Evolutionary conservation across 2,888 invertebrate species (phyloP), one percentile per base, ranked within the genome.

Genomic region (Dolichomitus sp.): DNA sequence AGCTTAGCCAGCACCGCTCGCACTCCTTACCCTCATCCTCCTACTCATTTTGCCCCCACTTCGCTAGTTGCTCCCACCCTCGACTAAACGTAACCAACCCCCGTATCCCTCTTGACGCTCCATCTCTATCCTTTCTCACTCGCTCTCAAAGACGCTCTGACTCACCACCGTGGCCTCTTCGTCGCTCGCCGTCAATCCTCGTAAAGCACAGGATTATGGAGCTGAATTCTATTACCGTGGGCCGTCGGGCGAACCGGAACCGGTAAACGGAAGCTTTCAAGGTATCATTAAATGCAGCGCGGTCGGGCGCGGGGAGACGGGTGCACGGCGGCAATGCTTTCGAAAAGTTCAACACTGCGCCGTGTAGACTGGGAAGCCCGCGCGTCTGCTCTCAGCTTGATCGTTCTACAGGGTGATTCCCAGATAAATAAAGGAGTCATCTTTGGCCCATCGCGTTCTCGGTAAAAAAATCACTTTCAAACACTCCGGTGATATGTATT

Each of bases 201-300:
- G 88, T 91, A 91, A 91, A 91, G 89, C 89, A 89, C 87, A 83
- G 88, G 91, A 91, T 92, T 92, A 92, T 90, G 87, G 88, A 86
- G 89, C 87, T 87, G 88, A 91, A 91, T 91, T 90, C 89, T 89
- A 92, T 92, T 92, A 92, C 88, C 87, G 84, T 82, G 87, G 88
- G 81, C 85, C 84, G 87, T 86, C 85, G 85, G 86, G 89, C 87
- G 88, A 89, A 88, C 88, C 87, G 87, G 86, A 89, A 88, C 86
- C 88, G 85, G 90, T 90, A 90, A 90, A 88, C 88, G 89, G 88
- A 88, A 89, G 86, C 87, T 89, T 88, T 89, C 88, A 88, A 88
- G 88, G 84, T 88, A 86, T 90, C 91, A 86, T 89, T 91, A 89
- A 88, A 87, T 86, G 84, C 81, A 84, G 63, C 72, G 80, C 73